Percentiles rank a stretch among this genome's conserved stretches.
Conservation (phyloP, 2,797 vertebrate genomes). For the Picus viridis region DNA sequence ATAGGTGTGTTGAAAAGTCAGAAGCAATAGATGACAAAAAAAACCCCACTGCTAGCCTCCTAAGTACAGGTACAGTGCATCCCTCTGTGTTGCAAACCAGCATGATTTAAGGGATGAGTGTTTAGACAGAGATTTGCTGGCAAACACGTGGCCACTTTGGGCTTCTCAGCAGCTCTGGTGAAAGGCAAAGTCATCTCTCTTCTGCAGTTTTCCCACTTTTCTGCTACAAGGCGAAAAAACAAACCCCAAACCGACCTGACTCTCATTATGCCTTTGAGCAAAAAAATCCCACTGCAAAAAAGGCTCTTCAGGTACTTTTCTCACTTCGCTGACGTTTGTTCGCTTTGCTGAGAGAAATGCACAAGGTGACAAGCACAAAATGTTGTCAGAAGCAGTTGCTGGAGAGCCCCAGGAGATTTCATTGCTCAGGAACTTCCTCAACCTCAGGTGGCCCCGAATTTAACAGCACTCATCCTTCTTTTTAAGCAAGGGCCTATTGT, state of each 20-base stretch:
- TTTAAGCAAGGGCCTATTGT: not conserved
- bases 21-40: not conserved
- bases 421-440: conserved; percentile 55
- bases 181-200: conserved; percentile 10
- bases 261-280: conserved; percentile 7
- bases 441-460: conserved; percentile 23
- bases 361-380: conserved; percentile 30
- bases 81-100: not conserved
- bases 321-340: conserved; percentile 39
- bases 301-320: not conserved
- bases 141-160: not conserved
- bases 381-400: not conserved
- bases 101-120: not conserved
- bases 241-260: too few species aligned
- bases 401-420: conserved; percentile 8
- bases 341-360: conserved; percentile 21
- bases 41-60: not conserved
- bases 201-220: not conserved
- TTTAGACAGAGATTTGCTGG: not conserved
- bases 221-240: not conserved
- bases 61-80: not conserved
- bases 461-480: conserved; percentile 33
- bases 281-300: not conserved
- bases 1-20: not conserved
- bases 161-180: not conserved